Evolutionary conservation across 2,113 vertebrate species (phyloP), one percentile per base, ranked within the genome.

Genomic region (Sinocyclocheilus maitianheensis): DNA sequence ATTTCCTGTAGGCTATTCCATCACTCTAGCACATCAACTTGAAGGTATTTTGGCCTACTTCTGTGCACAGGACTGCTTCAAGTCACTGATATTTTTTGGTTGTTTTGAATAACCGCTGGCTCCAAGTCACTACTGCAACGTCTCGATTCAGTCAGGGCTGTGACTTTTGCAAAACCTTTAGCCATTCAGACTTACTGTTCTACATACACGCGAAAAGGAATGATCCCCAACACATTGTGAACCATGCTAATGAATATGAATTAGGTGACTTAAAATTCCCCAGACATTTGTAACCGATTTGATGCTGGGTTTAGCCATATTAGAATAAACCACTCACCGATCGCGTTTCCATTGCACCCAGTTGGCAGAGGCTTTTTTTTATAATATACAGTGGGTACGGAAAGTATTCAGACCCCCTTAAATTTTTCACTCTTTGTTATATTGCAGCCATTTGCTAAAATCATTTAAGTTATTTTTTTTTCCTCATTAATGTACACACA

Each of bases 1-100:
- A 60, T 60, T 60, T 60, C 58, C 58, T 76, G 22, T 12, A 76
- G 40, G 72, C 72, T 48, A 76, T 22, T 76, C 43, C 72, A 48
- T 74, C 72, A 75, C 43, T 13, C 11, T n/a, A 74, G 43, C 43
- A 26, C 20, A 24, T 46, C 72, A 75, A 75, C 72, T 13, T 7
- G 22, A 51, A 48, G 37, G 34, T 22, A 74, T 74, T 74, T 74
- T 74, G 71, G 71, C 71, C 40, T 5, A 46, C 12, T 48, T 76
- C 43, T 76, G 10, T 46, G 72, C 72, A 75, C 18, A 46, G 40
- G 37, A 75, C 20, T n/a, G 20, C 71, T 74, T 74, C 71, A 40
- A 22, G 71, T 43, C 71, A 40, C 37, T 74, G 71, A 4, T 67
- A 26, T 67, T 26, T 65, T 65, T 65, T 13, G 62, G 62, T 26